Base-by-base conservation (phyloP, 2,888 invertebrate species). In the Leptopilina syphax region DNA sequence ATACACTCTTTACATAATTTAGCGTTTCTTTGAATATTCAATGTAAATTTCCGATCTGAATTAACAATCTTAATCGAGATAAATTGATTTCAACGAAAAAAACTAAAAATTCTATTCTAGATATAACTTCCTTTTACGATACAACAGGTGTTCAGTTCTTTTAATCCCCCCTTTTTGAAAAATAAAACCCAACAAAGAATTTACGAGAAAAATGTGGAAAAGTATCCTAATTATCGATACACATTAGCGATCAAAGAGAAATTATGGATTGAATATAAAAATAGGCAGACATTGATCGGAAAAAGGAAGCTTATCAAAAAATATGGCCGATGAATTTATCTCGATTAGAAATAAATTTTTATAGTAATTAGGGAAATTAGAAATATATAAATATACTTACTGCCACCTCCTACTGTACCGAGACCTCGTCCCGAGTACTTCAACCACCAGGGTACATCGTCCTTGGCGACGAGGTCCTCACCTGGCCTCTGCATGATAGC, bases 391-490 rank as follows among this genome's bases (percentile, higher is more conserved):
- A 57, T 18, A 60, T 67, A 95, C 96, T 94, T 93, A 97, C 97
- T 94, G 92, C 96, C 94, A 92, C 97, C 95, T 91, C 96, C 97
- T 91, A 96, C 95, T 85, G 96, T 96, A 84, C 97, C 98, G 87
- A 97, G 93, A 85, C 95, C 95, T 90, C 97, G 94, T 87, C 96
- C 96, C 91, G 95, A 96, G 93, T 96, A 97, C 93, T 96, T 97
- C 94, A 97, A 94, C 95, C 96, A 97, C 97, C 96, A 97, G 86
- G 97, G 96, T 86, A 95, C 95, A 92, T 96, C 96, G 92, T 97
- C 97, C 93, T 96, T 96, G 86, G 95, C 94, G 84, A 93, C 94
- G 88, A 95, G 94, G 92, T 96, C 96, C 91, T 95, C 96, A 86
- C 96, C 96, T 84, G 97, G 97, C 89, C 96, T 94, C 89, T 96